Conservation (phyloP, 2,113 vertebrate species). For the Amphilophus citrinellus region DNA sequence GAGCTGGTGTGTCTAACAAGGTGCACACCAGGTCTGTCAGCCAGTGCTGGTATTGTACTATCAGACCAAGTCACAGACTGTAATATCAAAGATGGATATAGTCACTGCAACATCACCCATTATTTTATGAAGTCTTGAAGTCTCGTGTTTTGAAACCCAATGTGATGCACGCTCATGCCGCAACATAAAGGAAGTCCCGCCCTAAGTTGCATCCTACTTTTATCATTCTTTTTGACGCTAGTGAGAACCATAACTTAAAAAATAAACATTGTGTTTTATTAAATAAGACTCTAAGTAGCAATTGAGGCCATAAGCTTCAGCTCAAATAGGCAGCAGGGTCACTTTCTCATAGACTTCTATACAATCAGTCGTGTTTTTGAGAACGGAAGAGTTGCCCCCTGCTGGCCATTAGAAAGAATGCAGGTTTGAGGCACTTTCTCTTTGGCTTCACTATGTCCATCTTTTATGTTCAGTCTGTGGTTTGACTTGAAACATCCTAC, state of each 20-base stretch:
- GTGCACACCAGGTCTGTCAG: background rate
- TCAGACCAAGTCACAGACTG: background rate
- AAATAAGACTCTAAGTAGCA: background rate
- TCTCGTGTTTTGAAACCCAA: background rate
- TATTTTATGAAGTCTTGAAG: background rate
- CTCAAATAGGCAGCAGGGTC: background rate
- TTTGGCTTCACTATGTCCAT: background rate
- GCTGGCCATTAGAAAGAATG: background rate
- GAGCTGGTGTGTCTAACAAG: slow-evolving; percentile 21
- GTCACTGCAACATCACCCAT: background rate
- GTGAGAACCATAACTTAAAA: background rate
- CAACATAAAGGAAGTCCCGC: background rate
- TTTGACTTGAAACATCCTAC: background rate
- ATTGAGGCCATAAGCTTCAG: background rate
- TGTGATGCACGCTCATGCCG: too few relatives aligned
- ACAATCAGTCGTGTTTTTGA: background rate
- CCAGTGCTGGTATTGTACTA: background rate
- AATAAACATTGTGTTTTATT: background rate
- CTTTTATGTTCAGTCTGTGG: background rate
- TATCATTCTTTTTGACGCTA: background rate
- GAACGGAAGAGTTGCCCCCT: background rate
- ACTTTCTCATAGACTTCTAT: background rate
- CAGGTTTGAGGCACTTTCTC: background rate
- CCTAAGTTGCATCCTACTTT: background rate
- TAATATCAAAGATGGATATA: slow-evolving; percentile 12